These are phyloP conservation scores for Leptinotarsa tumamoca DNA, from an alignment of 2,888 invertebrate genomes.

Conservation along the genomic window DNA sequence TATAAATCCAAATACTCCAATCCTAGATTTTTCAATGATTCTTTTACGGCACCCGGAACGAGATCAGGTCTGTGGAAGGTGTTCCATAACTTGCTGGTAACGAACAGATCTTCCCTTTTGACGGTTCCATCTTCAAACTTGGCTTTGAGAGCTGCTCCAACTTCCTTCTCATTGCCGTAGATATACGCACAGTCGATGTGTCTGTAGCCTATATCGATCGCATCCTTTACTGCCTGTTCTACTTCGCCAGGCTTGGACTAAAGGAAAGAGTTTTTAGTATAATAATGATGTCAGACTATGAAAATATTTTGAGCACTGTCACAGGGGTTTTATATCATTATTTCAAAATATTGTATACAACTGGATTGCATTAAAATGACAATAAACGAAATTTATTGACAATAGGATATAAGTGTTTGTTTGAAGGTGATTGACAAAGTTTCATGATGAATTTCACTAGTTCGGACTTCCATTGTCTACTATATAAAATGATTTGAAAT, in stretches of 20 bases:
- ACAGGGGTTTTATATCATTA: no score
- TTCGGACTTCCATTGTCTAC: no score
- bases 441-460: no score
- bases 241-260: slow-evolving; percentile 77
- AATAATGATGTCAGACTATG: no score
- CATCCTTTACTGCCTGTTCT: slow-evolving; percentile 75
- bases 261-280: slow-evolving; percentile 47
- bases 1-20: slow-evolving; percentile 88
- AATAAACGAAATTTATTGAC: no score
- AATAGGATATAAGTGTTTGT: no score
- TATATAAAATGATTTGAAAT: no score
- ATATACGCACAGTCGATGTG: slow-evolving; percentile 81
- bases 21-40: slow-evolving; percentile 79
- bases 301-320: no score
- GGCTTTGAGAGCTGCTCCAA: slow-evolving; percentile 73
- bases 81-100: slow-evolving; percentile 81
- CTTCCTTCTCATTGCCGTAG: slow-evolving; percentile 79
- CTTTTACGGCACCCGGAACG: slow-evolving; percentile 77
- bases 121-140: slow-evolving; percentile 76
- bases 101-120: slow-evolving; percentile 77
- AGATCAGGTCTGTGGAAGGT: slow-evolving; percentile 85
- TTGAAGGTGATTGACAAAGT: no score
- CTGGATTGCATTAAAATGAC: no score
- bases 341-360: no score
- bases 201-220: slow-evolving; percentile 82